Evolutionary conservation across 2,888 invertebrate genomes (phyloP), one percentile per base, ranked within the genome.

Genomic region (Volucella zonaria): DNA sequence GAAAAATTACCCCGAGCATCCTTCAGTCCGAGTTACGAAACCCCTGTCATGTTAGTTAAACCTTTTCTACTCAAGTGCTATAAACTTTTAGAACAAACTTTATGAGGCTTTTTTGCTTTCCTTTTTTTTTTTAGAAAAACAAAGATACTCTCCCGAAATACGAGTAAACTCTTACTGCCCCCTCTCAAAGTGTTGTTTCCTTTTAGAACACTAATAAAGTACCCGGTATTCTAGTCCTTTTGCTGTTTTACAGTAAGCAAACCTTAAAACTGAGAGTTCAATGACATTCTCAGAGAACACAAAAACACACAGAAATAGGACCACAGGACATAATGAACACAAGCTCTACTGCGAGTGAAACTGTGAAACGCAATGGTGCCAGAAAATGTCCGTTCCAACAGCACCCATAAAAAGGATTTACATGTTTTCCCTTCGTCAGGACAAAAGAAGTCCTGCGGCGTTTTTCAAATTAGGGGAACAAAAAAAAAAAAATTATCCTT

Each of bases 321-420:
- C 68, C 4, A 59, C 43, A 58, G 18, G 42, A 52, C 62, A 68
- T 15, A 80, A 51, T 49, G 49, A 61, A 51, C 18, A n/a, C 31
- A 59, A 42, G 47, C 51, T 38, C 23, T 67, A 6, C 31, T 31
- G 31, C 6, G 31, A 31, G 31, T 31, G 31, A 31, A 31, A 31
- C 54, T 43, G 47, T 61, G 45, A 18, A 67, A 64, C 70, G 59
- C 66, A 67, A 71, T 70, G 52, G 70, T 49, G 61, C 42, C 64
- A 67, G 64, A 45, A 56, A 47, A 64, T 23, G 40, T 58, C 38
- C 61, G n/a, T 59, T 59, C 23, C 51, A 45, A 12, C 58, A 23
- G 49, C 18, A 77, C 54, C 61, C 73, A 74, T 62, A 73, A 82
- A 82, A 82, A 82, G 82, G 82, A 77, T 82, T 82, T 82, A 73